These are phyloP conservation scores for Chiridota heheva DNA, from an alignment of 35 echinoderm and acorn worm species.

Conservation along the genomic window DNA sequence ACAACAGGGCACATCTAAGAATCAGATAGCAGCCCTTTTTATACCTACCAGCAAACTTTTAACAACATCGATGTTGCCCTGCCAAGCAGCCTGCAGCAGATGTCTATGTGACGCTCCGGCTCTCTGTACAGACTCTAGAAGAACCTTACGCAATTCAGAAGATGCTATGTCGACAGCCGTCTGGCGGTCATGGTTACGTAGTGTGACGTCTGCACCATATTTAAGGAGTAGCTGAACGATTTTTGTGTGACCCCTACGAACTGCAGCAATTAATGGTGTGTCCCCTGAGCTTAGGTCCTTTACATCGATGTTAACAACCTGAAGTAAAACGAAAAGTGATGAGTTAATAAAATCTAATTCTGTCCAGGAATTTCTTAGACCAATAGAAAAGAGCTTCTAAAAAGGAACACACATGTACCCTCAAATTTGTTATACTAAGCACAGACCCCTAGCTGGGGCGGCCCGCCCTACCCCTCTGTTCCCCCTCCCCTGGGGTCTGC, in stretches of 20 bases:
- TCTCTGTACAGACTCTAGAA: constrained; percentile 74
- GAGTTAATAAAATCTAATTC: neutral
- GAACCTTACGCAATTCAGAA: constrained; percentile 18
- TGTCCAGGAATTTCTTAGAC: neutral
- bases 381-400: neutral
- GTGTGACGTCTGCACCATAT: constrained; percentile 83
- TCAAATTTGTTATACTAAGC: neutral
- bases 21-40: too few relatives aligned
- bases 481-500: too few relatives aligned
- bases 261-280: constrained; percentile 84
- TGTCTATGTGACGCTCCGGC: constrained; percentile 73
- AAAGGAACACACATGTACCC: neutral
- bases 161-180: constrained; percentile 76
- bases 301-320: constrained; percentile 87
- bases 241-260: constrained; percentile 60
- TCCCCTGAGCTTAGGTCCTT: constrained; percentile 78
- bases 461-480: too few relatives aligned
- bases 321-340: neutral
- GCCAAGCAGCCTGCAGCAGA: constrained; percentile 94
- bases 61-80: constrained; percentile 69
- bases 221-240: constrained; percentile 83
- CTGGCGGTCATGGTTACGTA: constrained; percentile 74
- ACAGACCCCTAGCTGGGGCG: too few relatives aligned
- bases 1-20: too few relatives aligned
- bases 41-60: constrained; percentile 74